A percentile compares a stretch with the other conserved stretches of the same genome.
phyloP scores from a whole-genome alignment of 1,140 invertebrate species.

The Nautilus pompilius region DNA sequence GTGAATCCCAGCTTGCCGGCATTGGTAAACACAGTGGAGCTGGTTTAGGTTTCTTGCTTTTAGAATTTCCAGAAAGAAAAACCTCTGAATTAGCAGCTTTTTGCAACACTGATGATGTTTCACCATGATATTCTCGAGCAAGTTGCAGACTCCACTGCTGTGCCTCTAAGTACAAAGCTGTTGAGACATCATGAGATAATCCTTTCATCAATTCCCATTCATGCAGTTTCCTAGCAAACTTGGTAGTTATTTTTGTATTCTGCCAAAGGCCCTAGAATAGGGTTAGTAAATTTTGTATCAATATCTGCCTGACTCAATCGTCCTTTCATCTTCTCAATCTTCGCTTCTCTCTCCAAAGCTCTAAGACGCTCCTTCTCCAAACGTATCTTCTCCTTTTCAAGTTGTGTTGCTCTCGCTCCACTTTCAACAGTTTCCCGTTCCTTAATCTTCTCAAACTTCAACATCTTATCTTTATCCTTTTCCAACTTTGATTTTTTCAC shows the following conservation, averaged over 20 bases:
- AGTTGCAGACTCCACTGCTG: conserved; percentile 29
- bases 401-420: conserved; percentile 63
- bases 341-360: conserved; percentile 61
- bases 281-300: conserved; percentile 33
- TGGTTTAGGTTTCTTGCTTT: conserved; percentile 11
- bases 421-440: conserved; percentile 63
- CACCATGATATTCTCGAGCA: conserved; percentile 12
- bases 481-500: conserved; percentile 39
- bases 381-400: conserved; percentile 64
- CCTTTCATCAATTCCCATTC: conserved; percentile 78
- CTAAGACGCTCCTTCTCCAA: conserved; percentile 52
- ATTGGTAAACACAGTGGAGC: conserved; percentile 29
- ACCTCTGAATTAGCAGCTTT: not conserved
- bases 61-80: not conserved
- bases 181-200: conserved; percentile 23
- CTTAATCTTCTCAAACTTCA: conserved; percentile 25
- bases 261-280: conserved; percentile 31
- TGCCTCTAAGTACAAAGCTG: conserved; percentile 34
- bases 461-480: conserved; percentile 37
- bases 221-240: conserved; percentile 83
- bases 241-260: conserved; percentile 67
- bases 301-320: conserved; percentile 37
- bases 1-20: conserved; percentile 35
- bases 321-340: conserved; percentile 55
- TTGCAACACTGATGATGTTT: not conserved